Base-by-base conservation (phyloP, 2,113 vertebrate species). In the Podilymbus podiceps region DNA sequence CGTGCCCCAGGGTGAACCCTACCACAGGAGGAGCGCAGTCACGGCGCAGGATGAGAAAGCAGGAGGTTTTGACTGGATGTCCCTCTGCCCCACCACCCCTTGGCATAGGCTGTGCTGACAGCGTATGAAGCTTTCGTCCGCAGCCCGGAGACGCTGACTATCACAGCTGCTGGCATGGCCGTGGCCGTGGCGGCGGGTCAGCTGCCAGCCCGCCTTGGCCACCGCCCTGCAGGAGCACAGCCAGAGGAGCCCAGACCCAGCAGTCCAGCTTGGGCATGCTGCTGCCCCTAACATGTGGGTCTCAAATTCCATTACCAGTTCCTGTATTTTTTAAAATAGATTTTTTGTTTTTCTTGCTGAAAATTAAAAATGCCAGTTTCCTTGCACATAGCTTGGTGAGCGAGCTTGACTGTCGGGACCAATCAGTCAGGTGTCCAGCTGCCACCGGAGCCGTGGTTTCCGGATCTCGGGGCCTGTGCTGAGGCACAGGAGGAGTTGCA, bases 81-180 rank as follows among this genome's bases (percentile, higher is more conserved):
- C 7, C 30, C n/a, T 38, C 22, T 38, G 22, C 27, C 4, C 6
- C 25, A 15, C 30, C 1, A 0, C 5, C n/a, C 38, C 27, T 55
- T 47, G 44, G 7, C 59, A 53, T 6, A 28, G 46, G 6, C 22
- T 42, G 28, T 1, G 2, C 42, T 22, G 49, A 18, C 11, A 74
- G 28, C 22, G 52, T 49, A 7, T 0, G 3, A 64, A 77, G 25
- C 28, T 40, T 67, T 60, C 2, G 2, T 49, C 59, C 64, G 25
- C n/a, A 58, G 33, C 33, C 28, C 30, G 75, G 42, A 35, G 73
- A 30, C 7, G 16, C 16, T 28, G 19, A 56, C 42, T 1, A 0
- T 19, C 0, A 0, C 24, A 33, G 42, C 35, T 60, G 50, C 44
- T 1, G 1, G 28, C n/a, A 42, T 10, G 46, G 38, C 50, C 1